These are phyloP conservation scores for Erythrolamprus reginae DNA, from an alignment of 2,113 vertebrate genomes.

Conservation along the genomic window DNA sequence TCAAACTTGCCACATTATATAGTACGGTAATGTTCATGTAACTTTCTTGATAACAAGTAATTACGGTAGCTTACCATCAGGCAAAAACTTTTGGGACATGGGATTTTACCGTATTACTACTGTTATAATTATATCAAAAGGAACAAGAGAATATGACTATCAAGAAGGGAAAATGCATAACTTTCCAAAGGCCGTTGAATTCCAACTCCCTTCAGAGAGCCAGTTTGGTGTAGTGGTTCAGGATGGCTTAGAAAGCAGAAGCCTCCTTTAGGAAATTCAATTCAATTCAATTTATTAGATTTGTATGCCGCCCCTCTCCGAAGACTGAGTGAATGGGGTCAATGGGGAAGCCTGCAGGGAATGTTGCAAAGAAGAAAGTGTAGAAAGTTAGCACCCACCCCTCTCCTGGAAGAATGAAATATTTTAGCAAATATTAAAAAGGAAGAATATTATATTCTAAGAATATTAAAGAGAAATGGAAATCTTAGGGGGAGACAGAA, in stretches of 20 bases:
- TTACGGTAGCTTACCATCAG: neutral
- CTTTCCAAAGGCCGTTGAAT: neutral
- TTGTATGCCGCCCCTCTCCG: no score
- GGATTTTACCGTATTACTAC: neutral
- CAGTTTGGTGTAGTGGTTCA: neutral
- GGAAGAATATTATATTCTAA: no score
- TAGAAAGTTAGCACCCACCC: no score
- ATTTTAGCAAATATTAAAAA: no score
- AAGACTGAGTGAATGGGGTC: neutral
- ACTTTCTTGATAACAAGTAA: neutral
- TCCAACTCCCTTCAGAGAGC: neutral
- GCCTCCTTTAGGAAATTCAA: neutral
- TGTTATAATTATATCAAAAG: neutral
- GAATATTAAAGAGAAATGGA: no score
- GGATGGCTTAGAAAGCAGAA: neutral
- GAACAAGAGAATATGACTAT: neutral
- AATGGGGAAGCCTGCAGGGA: neutral
- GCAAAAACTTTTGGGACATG: neutral
- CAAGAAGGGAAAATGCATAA: neutral
- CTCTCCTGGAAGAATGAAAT: no score
- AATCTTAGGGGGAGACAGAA: no score
- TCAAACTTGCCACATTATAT: conserved; percentile 54
- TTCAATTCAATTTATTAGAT: no score
- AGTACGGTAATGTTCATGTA: neutral
- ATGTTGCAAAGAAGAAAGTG: neutral